Evolutionary conservation across 2,888 invertebrate species (phyloP).

Genomic region (Furcula furcula): DNA sequence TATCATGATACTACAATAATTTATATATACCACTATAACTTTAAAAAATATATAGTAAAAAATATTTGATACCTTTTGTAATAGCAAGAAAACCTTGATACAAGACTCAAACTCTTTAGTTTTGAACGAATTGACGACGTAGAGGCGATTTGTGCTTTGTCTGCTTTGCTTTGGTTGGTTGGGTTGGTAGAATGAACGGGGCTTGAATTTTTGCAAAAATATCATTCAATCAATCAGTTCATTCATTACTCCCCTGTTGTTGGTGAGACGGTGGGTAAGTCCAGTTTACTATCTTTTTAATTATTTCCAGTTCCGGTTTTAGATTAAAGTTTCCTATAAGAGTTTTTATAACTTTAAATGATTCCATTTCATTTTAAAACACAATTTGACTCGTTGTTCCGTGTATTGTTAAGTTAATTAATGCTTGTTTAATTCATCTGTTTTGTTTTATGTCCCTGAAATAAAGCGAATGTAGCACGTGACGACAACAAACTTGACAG

Average conservation of each 20-base stretch:
- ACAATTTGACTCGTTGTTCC: not conserved
- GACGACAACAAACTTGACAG: conserved; percentile 44
- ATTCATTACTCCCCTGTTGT: conserved; percentile 23
- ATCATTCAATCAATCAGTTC: conserved; percentile 30
- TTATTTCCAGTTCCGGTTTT: conserved; percentile 4
- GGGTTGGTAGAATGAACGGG: too few species aligned
- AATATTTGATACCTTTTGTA: too few species aligned
- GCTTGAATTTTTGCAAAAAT: conserved; percentile 13
- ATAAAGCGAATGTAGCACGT: conserved; percentile 39
- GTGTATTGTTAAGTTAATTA: not conserved
- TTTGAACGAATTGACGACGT: too few species aligned
- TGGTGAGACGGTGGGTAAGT: conserved; percentile 45
- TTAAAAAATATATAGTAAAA: too few species aligned
- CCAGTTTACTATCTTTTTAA: conserved; percentile 25
- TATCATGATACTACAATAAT: too few species aligned
- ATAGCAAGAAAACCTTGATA: too few species aligned
- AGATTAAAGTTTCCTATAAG: too few species aligned
- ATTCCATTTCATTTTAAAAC: not conserved
- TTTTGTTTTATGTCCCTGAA: conserved; percentile 47
- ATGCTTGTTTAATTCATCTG: conserved; percentile 24
- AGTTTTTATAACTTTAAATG: too few species aligned
- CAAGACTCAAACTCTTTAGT: too few species aligned
- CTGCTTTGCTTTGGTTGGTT: too few species aligned
- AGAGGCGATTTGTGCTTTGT: too few species aligned
- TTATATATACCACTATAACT: too few species aligned